Percentiles rank a stretch among this genome's conserved stretches.
Conservation (phyloP, 2,113 vertebrate species). For the Oryzias melastigma region DNA sequence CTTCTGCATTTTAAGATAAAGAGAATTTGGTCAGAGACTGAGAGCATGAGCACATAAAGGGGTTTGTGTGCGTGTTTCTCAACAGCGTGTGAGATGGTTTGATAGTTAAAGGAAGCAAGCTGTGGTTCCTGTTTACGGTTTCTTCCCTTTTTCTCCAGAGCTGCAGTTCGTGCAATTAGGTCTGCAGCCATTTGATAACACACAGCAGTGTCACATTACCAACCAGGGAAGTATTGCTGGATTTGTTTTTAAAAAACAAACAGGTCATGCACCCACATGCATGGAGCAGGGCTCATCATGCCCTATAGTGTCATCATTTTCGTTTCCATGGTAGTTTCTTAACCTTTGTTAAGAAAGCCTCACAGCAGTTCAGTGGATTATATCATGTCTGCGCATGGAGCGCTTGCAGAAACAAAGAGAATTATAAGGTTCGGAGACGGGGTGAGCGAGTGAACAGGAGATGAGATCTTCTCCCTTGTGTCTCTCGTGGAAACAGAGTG, state of each 20-base stretch:
- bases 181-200: constrained; percentile 54
- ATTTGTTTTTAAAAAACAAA: constrained; percentile 14
- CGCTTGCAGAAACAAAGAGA: not conserved
- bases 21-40: constrained; percentile 7
- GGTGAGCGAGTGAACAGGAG: constrained; percentile 17
- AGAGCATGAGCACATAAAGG: not conserved
- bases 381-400: not conserved
- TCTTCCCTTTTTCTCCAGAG: constrained; percentile 22
- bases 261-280: not conserved
- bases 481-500: constrained; percentile 65
- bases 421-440: not conserved
- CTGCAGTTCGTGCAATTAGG: constrained; percentile 12
- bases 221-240: constrained; percentile 30
- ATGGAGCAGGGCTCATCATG: not conserved
- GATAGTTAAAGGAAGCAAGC: constrained; percentile 35
- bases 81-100: constrained; percentile 9
- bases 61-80: constrained; percentile 3
- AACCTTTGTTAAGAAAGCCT: constrained; percentile 12
- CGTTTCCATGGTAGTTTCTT: constrained; percentile 7
- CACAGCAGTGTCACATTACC: constrained; percentile 36
- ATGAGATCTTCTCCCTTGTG: constrained; percentile 44
- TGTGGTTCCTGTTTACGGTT: constrained; percentile 44
- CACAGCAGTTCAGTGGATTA: constrained; percentile 8
- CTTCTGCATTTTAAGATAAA: constrained; percentile 46
- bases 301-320: constrained; percentile 15